Evolutionary conservation across 2,888 invertebrate species (phyloP).

Genomic region (Nomada hirtipes): DNA sequence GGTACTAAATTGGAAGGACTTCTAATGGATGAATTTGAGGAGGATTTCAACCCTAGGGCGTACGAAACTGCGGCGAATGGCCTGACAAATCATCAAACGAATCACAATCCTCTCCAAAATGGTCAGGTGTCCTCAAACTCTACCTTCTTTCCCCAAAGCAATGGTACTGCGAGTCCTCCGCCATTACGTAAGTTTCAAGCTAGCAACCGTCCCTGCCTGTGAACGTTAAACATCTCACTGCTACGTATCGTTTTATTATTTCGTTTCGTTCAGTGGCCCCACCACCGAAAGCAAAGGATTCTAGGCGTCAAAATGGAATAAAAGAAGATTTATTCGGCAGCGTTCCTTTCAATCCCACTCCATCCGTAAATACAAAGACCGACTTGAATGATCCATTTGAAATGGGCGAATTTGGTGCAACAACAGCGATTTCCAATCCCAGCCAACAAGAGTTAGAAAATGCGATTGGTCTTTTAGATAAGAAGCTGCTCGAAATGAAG

Average conservation of each 20-base stretch:
- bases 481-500: conserved; percentile 94
- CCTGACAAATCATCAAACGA: conserved; percentile 79
- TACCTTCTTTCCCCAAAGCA: conserved; percentile 84
- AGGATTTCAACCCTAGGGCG: conserved; percentile 95
- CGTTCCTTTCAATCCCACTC: conserved; percentile 88
- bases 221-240: neutral
- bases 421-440: conserved; percentile 83
- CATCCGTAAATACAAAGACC: conserved; percentile 80
- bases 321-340: conserved; percentile 93
- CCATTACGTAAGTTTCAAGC: conserved; percentile 88
- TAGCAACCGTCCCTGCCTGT: neutral
- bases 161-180: conserved; percentile 86
- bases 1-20: conserved; percentile 92
- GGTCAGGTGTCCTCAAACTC: conserved; percentile 83
- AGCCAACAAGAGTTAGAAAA: conserved; percentile 88
- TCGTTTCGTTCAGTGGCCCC: conserved; percentile 90
- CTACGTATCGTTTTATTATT: neutral
- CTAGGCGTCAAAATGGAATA: conserved; percentile 83
- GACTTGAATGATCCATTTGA: conserved; percentile 92
- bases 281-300: conserved; percentile 90
- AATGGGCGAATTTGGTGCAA: conserved; percentile 89
- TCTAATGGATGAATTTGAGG: conserved; percentile 91
- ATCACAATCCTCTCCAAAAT: conserved; percentile 78
- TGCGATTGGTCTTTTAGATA: conserved; percentile 92
- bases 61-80: conserved; percentile 88